phyloP scores from a whole-genome alignment of 2,888 invertebrate genomes.

The Vanessa cardui region DNA sequence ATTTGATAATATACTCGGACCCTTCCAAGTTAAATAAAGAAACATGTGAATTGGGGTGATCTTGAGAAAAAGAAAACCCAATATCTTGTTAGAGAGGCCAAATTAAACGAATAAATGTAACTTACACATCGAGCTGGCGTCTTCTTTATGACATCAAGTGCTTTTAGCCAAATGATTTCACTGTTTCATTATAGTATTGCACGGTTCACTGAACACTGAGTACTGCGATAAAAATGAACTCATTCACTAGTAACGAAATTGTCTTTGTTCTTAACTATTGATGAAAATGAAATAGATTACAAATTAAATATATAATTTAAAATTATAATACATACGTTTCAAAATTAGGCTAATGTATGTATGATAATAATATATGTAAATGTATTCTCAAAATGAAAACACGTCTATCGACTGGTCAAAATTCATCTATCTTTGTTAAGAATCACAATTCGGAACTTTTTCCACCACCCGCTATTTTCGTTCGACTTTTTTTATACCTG shows the following conservation, averaged over 20 bases:
- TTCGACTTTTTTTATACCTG: too few relatives aligned
- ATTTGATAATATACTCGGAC: constrained; percentile 32
- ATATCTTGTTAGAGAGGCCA: constrained; percentile 32
- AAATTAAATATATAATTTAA: too few relatives aligned
- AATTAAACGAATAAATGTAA: constrained; percentile 29
- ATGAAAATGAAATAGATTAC: too few relatives aligned
- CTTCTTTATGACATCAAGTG: constrained; percentile 38
- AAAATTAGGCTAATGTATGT: too few relatives aligned
- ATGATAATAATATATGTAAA: too few relatives aligned
- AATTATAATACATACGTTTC: too few relatives aligned
- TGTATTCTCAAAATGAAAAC: too few relatives aligned
- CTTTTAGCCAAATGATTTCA: constrained; percentile 42
- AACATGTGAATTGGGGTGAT: constrained; percentile 33
- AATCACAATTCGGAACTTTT: too few relatives aligned
- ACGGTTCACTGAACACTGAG: constrained; percentile 27
- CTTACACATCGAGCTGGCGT: constrained; percentile 32
- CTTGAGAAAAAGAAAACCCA: constrained; percentile 30
- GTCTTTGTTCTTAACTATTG: too few relatives aligned
- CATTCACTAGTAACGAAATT: neutral
- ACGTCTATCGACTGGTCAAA: too few relatives aligned
- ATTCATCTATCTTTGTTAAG: too few relatives aligned
- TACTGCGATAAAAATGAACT: constrained; percentile 6
- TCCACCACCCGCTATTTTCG: too few relatives aligned
- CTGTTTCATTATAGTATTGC: constrained; percentile 28
- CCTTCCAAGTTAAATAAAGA: constrained; percentile 39